Evolutionary conservation across 2,797 vertebrate species (phyloP), one percentile per base, ranked within the genome.

Genomic region (Sorex maritimensis): DNA sequence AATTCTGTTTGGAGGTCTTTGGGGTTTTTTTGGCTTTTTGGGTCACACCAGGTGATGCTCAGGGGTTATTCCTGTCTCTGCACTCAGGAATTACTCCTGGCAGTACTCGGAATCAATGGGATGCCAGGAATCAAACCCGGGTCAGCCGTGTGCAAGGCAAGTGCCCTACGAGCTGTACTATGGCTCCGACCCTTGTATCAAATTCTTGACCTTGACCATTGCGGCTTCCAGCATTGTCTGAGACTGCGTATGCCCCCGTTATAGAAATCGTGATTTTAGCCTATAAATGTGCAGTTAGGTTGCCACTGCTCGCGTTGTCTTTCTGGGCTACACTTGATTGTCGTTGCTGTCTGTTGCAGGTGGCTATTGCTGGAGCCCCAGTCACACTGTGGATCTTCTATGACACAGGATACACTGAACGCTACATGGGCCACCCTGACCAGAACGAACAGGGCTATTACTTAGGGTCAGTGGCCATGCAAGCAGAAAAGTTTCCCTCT

Each of bases 311-410:
- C 82, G 67, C 90, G 1, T 68, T 79, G 52, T 13, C 85, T 75
- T 95, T 85, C 86, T 92, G 74, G n/a, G 90, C 26, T 58, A 75
- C 75, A 63, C 24, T 83, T 93, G 68, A 95, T 79, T 75, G 6
- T 78, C 28, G 30, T 1, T 90, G 55, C 96, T 96, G 92, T 74
- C 58, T 93, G n/a, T 2, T 81, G 38, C 96, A 99, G 98, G 98
- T 99, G 44, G 98, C 98, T 12, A 94, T 99, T 83, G 98, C 98
- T 0, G 98, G 98, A 72, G 98, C 98, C 1, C 98, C 98, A 0
- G 98, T 99, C 85, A 98, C 98, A 0, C 97, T 99, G 93, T 99
- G 98, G 98, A 98, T 98, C 69, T 98, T 98, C 96, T 98, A 99
- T 6, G 98, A 98, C 92, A 98, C 98, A 5, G 98, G 98, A 0